Evolutionary conservation across 2,888 invertebrate species (phyloP), one percentile per base, ranked within the genome.

Genomic region (Dugesia japonica): DNA sequence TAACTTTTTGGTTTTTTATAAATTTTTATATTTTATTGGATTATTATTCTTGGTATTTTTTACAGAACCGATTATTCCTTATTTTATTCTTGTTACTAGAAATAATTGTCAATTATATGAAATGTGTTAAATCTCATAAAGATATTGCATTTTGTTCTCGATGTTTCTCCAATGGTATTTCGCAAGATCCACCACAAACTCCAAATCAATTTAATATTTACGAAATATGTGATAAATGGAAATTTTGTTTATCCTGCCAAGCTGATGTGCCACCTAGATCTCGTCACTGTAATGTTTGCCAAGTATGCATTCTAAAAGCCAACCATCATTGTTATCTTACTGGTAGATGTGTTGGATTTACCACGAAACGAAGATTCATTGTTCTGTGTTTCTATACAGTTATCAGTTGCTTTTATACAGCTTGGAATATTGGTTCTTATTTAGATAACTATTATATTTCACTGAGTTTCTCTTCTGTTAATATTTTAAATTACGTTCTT

Each of bases 321-420:
- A 31, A 72, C n/a, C 72, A 72, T 72, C 72, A 72, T 31, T 72
- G 72, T 72, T 72, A 26, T 20, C n/a, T 72, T 1, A 72, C 72
- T 26, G 72, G 17, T 13, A 15, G 72, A 27, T 72, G 72, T 72
- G 72, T 72, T 15, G 72, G 72, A 72, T 72, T 13, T 20, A 28
- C 28, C 1, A 28, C 72, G 28, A 27, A 72, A 20, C 72, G 72
- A 27, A 72, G 72, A 31, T 72, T 72, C 31, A 72, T 72, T 28
- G 72, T 72, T 72, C n/a, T 28, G 17, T 72, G 72, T 31, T 72
- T 72, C n/a, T 72, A 72, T 31, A 13, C 31, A 15, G 7, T 31
- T 15, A 7, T 72, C 28, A n/a, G 28, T 72, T n/a, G 20, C 17
- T 56, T 56, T 4, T 56, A 56, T 56, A 72, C 72, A 1, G n/a